These are phyloP conservation scores for Brachionus rubens DNA, from an alignment of 1,140 invertebrate species.

Conservation along the genomic window DNA sequence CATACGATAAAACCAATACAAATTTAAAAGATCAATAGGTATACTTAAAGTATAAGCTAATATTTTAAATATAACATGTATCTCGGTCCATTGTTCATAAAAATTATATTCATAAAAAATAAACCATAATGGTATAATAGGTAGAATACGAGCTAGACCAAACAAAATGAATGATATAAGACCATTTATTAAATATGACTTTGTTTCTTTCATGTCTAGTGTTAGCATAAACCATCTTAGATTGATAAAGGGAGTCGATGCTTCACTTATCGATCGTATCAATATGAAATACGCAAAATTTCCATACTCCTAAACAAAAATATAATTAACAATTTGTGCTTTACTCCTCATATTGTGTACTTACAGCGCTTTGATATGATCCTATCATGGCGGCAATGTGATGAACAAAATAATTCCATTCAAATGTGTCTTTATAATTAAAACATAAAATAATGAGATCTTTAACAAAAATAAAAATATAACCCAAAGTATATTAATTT, in stretches of 20 bases:
- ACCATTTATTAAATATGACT: constrained; percentile 14
- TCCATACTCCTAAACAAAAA: neutral
- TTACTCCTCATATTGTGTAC: neutral
- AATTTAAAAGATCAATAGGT: neutral
- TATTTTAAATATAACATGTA: neutral
- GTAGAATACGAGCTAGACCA: neutral
- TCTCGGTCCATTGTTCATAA: neutral
- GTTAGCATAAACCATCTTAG: neutral
- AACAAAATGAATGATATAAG: neutral
- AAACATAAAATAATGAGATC: no score
- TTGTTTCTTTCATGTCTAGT: neutral
- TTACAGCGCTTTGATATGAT: neutral
- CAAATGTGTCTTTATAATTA: no score
- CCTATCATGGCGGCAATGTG: neutral
- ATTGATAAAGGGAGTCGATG: constrained; percentile 19
- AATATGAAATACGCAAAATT: neutral
- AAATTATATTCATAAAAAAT: neutral
- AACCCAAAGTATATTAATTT: no score
- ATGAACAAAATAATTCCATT: neutral
- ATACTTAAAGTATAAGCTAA: neutral
- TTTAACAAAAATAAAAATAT: no score
- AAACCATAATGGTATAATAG: constrained; percentile 3
- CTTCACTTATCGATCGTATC: constrained; percentile 7
- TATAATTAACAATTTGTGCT: no score
- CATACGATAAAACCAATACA: constrained; percentile 20